phyloP scores from a whole-genome alignment of 2,113 vertebrate genomes.

The Meles meles region DNA sequence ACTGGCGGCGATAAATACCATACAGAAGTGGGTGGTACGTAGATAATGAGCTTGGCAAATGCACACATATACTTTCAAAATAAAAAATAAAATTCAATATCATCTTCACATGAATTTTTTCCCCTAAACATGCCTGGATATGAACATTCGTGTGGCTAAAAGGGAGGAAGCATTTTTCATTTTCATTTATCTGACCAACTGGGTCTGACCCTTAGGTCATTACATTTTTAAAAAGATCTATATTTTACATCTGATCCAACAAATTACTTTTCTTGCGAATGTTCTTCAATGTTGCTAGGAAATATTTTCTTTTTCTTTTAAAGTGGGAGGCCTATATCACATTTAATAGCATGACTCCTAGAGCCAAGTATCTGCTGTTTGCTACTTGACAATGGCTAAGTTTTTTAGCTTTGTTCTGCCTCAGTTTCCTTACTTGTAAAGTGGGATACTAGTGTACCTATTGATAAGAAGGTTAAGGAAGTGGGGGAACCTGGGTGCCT shows the following conservation, averaged over 20 bases:
- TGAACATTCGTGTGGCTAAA: neutral
- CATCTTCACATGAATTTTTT: neutral
- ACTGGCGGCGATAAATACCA: neutral
- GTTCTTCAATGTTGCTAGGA: neutral
- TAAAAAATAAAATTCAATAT: neutral
- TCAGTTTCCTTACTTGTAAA: neutral
- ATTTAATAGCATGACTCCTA: neutral
- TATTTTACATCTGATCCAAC: neutral
- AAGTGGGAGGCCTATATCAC: neutral
- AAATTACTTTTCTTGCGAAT: neutral
- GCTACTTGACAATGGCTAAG: neutral
- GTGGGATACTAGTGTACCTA: neutral
- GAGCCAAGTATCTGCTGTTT: neutral
- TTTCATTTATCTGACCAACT: neutral
- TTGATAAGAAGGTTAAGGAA: neutral
- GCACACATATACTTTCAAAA: neutral
- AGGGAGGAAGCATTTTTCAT: neutral
- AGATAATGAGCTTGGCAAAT: neutral
- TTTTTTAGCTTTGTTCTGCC: neutral
- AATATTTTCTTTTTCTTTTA: neutral
- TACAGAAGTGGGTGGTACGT: accelerated
- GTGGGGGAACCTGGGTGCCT: neutral
- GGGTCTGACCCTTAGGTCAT: neutral
- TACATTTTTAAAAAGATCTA: neutral
- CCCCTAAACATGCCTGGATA: neutral